Conservation (phyloP, 2,113 vertebrate species). For the Perca fluviatilis region DNA sequence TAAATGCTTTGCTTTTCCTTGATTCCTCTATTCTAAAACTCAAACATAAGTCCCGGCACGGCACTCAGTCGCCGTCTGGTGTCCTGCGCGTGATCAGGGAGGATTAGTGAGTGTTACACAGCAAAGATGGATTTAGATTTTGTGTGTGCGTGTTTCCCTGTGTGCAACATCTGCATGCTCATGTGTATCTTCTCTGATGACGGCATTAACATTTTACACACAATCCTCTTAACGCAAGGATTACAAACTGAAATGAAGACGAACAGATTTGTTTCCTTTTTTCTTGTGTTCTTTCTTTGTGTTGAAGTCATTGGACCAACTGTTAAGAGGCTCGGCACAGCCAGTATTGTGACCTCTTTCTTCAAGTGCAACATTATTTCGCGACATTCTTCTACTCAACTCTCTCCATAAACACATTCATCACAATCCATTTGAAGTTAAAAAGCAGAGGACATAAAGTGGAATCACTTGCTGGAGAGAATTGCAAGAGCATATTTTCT, state of each 20-base stretch:
- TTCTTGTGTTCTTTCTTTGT: slow-evolving; percentile 8
- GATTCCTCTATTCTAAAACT: not conserved
- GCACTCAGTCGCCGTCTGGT: not conserved
- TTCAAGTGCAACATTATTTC: not conserved
- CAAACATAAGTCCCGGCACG: not conserved
- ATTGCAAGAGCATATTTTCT: not conserved
- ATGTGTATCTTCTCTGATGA: slow-evolving; percentile 38
- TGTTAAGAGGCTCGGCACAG: not conserved
- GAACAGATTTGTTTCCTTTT: slow-evolving; percentile 25
- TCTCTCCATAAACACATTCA: not conserved
- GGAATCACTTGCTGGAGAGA: too few species aligned
- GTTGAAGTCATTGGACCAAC: slow-evolving; percentile 23
- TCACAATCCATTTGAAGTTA: not conserved
- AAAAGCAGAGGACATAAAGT: not conserved
- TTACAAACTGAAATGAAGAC: slow-evolving; percentile 59
- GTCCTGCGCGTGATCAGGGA: slow-evolving; percentile 4
- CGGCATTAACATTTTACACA: slow-evolving; percentile 52
- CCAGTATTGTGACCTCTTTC: not conserved
- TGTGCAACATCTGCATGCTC: slow-evolving; percentile 57
- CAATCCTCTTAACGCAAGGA: slow-evolving; percentile 73
- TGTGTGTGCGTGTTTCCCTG: slow-evolving; percentile 16
- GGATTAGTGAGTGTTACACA: slow-evolving; percentile 56
- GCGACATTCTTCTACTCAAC: not conserved
- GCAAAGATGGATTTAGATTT: slow-evolving; percentile 42
- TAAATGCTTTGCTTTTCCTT: not conserved